Conservation (phyloP, 1,140 invertebrate species). For the Cardiocondyla obscurior region DNA sequence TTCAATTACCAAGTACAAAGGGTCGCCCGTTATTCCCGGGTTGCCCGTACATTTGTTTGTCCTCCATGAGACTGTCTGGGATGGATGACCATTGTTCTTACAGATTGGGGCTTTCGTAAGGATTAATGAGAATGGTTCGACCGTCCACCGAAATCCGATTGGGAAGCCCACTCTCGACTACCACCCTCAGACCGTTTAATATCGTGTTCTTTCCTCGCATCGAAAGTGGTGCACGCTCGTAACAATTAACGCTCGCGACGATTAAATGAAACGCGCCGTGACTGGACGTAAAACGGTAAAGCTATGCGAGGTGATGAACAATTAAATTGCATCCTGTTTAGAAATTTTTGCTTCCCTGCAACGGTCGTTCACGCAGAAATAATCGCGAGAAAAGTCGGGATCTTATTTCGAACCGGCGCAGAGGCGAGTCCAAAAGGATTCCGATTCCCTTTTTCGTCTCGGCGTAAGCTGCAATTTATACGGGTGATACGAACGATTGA, state of each 20-base stretch:
- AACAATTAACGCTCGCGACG: not conserved
- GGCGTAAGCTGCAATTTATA: constrained; percentile 4
- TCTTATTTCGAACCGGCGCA: not conserved
- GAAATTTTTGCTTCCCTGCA: constrained; percentile 1
- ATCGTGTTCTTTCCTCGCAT: constrained; percentile 4
- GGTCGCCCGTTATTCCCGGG: constrained; percentile 64
- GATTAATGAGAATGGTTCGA: constrained; percentile 66
- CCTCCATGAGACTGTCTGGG: constrained; percentile 63
- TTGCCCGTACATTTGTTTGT: constrained; percentile 68
- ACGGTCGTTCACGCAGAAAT: not conserved
- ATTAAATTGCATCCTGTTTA: not conserved
- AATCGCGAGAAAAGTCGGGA: not conserved
- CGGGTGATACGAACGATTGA: constrained; percentile 9
- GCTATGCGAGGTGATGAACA: not conserved
- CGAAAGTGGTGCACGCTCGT: not conserved
- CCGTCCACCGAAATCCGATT: constrained; percentile 46
- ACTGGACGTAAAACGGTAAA: not conserved
- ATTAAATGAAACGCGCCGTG: not conserved
- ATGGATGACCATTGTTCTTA: constrained; percentile 69
- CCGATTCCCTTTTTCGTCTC: not conserved
- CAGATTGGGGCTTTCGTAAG: constrained; percentile 64
- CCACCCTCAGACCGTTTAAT: constrained; percentile 57
- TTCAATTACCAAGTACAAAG: constrained; percentile 70
- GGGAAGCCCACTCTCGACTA: constrained; percentile 28
- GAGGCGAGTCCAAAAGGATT: not conserved